Base-by-base conservation (phyloP, 2,888 invertebrate genomes). In the Cantharis nigra region DNA sequence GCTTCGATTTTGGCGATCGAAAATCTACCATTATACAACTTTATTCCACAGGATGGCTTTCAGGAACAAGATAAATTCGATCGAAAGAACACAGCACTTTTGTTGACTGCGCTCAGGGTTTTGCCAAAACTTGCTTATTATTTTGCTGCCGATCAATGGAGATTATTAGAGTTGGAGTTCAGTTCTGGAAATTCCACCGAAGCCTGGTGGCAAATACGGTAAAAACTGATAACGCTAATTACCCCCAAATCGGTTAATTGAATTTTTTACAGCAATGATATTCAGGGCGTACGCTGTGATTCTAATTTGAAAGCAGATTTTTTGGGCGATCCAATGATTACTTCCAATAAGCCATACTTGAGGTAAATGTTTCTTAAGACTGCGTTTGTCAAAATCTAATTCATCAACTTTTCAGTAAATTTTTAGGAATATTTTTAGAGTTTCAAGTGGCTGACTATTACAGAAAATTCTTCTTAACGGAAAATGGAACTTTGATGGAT, bases 121-220 rank as follows among this genome's bases (percentile, higher is more conserved):
- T 86, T 92, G 73, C 92, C 92, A 0, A 91, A 91, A 82, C 86
- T 92, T 70, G 90, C 91, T 78, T 92, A 90, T 84, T 91, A 91
- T 83, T 85, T 91, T 80, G 89, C 90, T 30, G 91, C 89, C 11
- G 92, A 92, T 78, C 89, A 89, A 83, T 92, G 91, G 91, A 88
- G 92, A 76, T 83, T 91, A 64, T 88, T 90, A 82, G 80, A 82
- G 64, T 69, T 85, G n/a, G 82, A 84, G 64, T 77, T 75, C 70
- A 78, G 81, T 2, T 72, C 77, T 49, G 82, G 79, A 3, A 80
- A 83, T 78, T 62, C 83, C 81, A 86, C 87, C 74, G 86, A 85
- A 9, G 86, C 79, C 30, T 91, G 91, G 87, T 91, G 91, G 91
- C 88, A 89, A 71, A 88, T 90, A 76, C 89, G 90, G 84, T 89